Conservation (phyloP, 2,797 vertebrate genomes). For the Darevskia nairensis region DNA sequence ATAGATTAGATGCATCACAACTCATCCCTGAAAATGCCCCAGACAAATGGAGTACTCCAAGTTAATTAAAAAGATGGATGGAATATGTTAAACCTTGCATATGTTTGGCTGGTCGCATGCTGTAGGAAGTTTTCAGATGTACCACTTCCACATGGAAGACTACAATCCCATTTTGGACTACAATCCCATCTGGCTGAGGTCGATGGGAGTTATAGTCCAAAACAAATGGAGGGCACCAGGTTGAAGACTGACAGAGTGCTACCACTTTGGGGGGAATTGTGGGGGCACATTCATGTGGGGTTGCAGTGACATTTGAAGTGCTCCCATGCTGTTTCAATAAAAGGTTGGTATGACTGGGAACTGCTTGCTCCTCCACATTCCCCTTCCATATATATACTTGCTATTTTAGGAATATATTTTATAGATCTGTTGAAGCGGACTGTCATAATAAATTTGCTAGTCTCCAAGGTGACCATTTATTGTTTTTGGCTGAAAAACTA, state of each 20-base stretch:
- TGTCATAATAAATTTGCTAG: background rate
- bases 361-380: constrained; percentile 4
- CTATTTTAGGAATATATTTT: background rate
- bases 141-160: too few species aligned
- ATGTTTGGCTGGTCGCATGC: too few species aligned
- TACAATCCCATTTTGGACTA: too few species aligned
- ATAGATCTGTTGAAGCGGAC: background rate
- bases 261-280: background rate
- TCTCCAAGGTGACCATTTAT: background rate
- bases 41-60: background rate
- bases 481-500: background rate
- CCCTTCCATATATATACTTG: background rate
- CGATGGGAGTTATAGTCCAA: too few species aligned
- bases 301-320: background rate
- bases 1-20: background rate
- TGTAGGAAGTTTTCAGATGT: too few species aligned
- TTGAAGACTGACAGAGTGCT: background rate
- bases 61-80: too few species aligned
- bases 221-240: too few species aligned
- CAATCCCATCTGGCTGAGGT: too few species aligned
- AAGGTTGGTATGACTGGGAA: constrained; percentile 27
- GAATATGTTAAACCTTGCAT: too few species aligned
- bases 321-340: constrained; percentile 43
- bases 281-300: background rate
- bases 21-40: background rate